Conservation (phyloP, 2,888 invertebrate genomes). For the Caenorhabditis afra region DNA sequence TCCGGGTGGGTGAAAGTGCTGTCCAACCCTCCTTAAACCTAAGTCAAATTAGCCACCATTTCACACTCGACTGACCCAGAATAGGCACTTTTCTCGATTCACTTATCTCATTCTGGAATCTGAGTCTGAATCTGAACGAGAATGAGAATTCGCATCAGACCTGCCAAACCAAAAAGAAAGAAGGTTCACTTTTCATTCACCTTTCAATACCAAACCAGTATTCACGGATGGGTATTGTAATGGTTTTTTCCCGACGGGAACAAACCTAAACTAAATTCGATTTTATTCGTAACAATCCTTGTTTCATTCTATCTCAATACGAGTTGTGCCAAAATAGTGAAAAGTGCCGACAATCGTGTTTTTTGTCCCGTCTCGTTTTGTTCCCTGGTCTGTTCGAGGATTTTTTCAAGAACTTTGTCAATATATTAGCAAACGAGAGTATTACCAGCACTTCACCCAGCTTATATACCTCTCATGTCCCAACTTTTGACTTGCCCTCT, state of each 20-base stretch:
- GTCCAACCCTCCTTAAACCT: not conserved
- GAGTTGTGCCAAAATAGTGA: not conserved
- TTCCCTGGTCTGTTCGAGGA: conserved; percentile 50
- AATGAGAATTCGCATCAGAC: conserved; percentile 7
- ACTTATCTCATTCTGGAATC: conserved; percentile 42
- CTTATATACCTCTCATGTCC: conserved; percentile 12
- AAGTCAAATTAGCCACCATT: conserved; percentile 48
- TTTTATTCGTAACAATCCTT: too few relatives aligned
- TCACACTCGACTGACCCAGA: conserved; percentile 54
- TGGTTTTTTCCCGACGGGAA: not conserved
- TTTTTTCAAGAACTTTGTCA: conserved; percentile 58
- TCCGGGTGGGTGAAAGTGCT: conserved; percentile 33
- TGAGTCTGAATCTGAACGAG: too few relatives aligned
- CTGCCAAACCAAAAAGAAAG: conserved; percentile 6
- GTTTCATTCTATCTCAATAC: not conserved
- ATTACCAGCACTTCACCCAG: conserved; percentile 44
- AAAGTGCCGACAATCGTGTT: not conserved
- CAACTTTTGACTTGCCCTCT: not conserved
- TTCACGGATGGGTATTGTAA: conserved; percentile 12
- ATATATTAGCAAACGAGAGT: conserved; percentile 52
- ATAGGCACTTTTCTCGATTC: conserved; percentile 26
- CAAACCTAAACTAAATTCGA: conserved; percentile 3
- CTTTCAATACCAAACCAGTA: conserved; percentile 17
- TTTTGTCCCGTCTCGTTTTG: conserved; percentile 19
- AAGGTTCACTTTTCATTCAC: not conserved